phyloP scores from a whole-genome alignment of 1,140 invertebrate genomes.

The Dufourea novaeangliae region DNA sequence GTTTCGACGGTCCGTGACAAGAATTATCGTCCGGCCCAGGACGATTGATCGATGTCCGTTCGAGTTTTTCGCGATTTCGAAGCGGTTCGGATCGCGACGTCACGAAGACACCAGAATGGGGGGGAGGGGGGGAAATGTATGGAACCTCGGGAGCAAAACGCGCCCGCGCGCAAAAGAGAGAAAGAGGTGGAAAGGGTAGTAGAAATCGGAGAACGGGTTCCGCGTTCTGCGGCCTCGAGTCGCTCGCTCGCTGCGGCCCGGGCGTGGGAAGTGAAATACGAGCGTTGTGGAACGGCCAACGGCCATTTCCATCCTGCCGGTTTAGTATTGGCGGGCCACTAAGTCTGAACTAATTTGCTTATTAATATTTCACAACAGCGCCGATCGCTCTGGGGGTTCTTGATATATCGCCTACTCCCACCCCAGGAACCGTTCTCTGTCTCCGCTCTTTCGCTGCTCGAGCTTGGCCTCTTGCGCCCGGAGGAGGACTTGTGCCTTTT shows the following conservation, averaged over 20 bases:
- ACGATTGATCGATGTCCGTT: constrained; percentile 39
- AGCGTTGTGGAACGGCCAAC: constrained; percentile 68
- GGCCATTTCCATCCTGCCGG: constrained; percentile 70
- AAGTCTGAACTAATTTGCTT: constrained; percentile 79
- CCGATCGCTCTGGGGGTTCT: constrained; percentile 74
- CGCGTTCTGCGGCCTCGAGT: constrained; percentile 56
- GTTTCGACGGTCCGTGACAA: constrained; percentile 9
- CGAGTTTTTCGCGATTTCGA: constrained; percentile 7
- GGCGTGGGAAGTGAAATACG: constrained; percentile 78
- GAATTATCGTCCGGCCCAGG: constrained; percentile 27
- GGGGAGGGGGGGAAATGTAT: constrained; percentile 7
- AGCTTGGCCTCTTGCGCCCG: not conserved
- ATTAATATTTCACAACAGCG: constrained; percentile 79
- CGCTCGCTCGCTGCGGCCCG: constrained; percentile 32
- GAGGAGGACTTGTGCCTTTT: too few relatives aligned
- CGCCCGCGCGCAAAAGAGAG: not conserved
- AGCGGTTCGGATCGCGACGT: not conserved
- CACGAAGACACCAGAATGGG: not conserved
- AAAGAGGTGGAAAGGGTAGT: constrained; percentile 12
- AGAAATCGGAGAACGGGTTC: constrained; percentile 58
- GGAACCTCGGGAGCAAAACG: too few relatives aligned
- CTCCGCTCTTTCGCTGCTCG: not conserved
- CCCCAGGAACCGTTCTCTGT: constrained; percentile 18
- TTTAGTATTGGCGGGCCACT: constrained; percentile 66
- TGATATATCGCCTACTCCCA: constrained; percentile 66